Conservation (phyloP, 2,888 invertebrate species). For the Chloroclystis v-ata region DNA sequence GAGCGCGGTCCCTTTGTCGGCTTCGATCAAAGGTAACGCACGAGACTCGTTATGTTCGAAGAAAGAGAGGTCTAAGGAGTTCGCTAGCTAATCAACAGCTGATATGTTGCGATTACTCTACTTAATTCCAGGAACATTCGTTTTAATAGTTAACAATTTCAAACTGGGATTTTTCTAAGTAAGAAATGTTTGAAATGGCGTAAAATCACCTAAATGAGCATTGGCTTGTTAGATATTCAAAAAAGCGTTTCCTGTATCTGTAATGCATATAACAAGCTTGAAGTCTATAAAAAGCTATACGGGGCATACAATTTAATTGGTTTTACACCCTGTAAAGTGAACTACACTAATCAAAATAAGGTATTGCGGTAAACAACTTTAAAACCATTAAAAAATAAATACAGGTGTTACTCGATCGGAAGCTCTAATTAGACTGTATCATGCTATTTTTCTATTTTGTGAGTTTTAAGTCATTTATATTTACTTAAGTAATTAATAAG, state of each 20-base stretch:
- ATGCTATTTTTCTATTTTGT: slow-evolving; percentile 19
- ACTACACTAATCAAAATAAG: slow-evolving; percentile 25
- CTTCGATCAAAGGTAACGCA: slow-evolving; percentile 57
- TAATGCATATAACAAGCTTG: slow-evolving; percentile 15
- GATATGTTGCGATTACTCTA: slow-evolving; percentile 48
- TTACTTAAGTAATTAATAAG: not conserved
- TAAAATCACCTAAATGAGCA: slow-evolving; percentile 22
- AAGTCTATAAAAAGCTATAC: slow-evolving; percentile 25
- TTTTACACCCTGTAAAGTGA: slow-evolving; percentile 19
- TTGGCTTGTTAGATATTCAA: slow-evolving; percentile 16
- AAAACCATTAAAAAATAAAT: slow-evolving; percentile 19
- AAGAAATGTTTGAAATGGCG: slow-evolving; percentile 20
- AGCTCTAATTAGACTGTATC: slow-evolving; percentile 22
- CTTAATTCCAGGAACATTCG: slow-evolving; percentile 46
- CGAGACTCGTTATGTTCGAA: slow-evolving; percentile 57
- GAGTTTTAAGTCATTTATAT: not conserved
- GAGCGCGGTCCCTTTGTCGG: slow-evolving; percentile 70
- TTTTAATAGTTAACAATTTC: slow-evolving; percentile 23
- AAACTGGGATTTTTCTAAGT: slow-evolving; percentile 13
- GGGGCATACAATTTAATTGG: slow-evolving; percentile 20
- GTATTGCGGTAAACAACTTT: slow-evolving; percentile 25
- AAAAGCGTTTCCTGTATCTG: slow-evolving; percentile 25
- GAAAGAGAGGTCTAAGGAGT: slow-evolving; percentile 60
- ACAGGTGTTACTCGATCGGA: slow-evolving; percentile 21
- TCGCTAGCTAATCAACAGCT: slow-evolving; percentile 61